Percentiles rank a stretch among this genome's conserved stretches.
phyloP scores from a whole-genome alignment of 2,797 vertebrate species.

The Lacerta viridis region DNA sequence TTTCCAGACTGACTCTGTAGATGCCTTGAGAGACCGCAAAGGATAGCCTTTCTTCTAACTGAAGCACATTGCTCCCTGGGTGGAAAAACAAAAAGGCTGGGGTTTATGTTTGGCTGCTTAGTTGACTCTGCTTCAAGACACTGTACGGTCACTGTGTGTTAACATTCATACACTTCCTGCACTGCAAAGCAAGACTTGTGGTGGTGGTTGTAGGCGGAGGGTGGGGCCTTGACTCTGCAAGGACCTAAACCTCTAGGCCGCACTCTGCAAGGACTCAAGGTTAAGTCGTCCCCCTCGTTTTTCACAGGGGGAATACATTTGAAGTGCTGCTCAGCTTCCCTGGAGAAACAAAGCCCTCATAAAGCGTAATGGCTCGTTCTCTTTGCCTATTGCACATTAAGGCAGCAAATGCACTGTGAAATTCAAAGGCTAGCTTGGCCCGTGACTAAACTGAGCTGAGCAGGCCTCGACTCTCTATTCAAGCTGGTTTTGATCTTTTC shows the following conservation, averaged over 20 bases:
- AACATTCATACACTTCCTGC: neutral
- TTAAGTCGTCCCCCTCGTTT: neutral
- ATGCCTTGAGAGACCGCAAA: neutral
- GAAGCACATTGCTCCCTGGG: neutral
- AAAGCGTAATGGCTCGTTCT: neutral
- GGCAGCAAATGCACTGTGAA: neutral
- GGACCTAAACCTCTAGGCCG: neutral
- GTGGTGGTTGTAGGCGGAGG: neutral
- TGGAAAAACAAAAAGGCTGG: neutral
- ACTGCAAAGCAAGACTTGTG: neutral
- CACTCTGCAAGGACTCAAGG: neutral
- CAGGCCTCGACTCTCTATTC: slow-evolving; percentile 7
- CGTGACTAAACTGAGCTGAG: slow-evolving; percentile 1
- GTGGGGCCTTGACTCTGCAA: neutral
- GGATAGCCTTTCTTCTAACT: neutral
- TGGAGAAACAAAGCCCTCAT: neutral
- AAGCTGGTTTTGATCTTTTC: neutral
- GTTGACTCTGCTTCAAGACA: neutral
- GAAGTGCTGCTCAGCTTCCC: neutral
- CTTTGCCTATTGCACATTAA: neutral
- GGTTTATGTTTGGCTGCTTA: neutral
- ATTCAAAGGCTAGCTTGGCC: neutral
- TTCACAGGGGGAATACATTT: neutral
- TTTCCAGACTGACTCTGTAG: neutral
- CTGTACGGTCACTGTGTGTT: neutral